A percentile compares a stretch with the other conserved stretches of the same genome.
Conservation (phyloP, 2,113 vertebrate species). For the Lethenteron camtschaticum region DNA sequence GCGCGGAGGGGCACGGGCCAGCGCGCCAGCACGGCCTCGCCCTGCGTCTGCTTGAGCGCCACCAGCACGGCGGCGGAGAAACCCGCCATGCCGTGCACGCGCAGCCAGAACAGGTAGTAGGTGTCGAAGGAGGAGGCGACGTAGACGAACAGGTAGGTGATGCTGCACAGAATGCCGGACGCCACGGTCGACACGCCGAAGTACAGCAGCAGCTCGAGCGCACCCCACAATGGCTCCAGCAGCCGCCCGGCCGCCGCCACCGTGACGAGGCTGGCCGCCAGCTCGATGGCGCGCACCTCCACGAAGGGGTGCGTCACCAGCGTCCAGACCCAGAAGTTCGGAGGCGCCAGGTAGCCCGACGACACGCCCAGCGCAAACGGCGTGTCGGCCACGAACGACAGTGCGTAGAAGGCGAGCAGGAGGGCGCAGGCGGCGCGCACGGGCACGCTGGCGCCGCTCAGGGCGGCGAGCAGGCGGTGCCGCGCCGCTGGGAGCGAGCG, state of each 20-base stretch:
- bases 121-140: constrained; percentile 52
- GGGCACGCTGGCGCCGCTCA: too few relatives aligned
- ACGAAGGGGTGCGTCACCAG: constrained; percentile 62
- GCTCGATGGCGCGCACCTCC: constrained; percentile 49
- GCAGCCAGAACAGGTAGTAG: constrained; percentile 52
- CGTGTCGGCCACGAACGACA: constrained; percentile 58
- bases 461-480: too few relatives aligned
- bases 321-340: constrained; percentile 92
- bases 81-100: constrained; percentile 44
- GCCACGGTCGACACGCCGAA: constrained; percentile 67
- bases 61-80: constrained; percentile 75
- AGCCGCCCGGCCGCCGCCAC: constrained; percentile 54
- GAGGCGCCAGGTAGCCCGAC: constrained; percentile 72
- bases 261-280: constrained; percentile 44
- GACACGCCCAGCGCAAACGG: constrained; percentile 48
- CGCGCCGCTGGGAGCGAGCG: too few relatives aligned
- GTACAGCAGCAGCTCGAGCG: constrained; percentile 78
- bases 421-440: not conserved
- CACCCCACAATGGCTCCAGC: constrained; percentile 87
- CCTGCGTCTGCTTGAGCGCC: constrained; percentile 86
- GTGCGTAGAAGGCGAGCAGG: constrained; percentile 44
- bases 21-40: constrained; percentile 58
- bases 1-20: constrained; percentile 59
- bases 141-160: constrained; percentile 73
- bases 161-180: constrained; percentile 53